phyloP scores from a whole-genome alignment of 2,113 vertebrate genomes.

The Chlamydotis undulata region DNA sequence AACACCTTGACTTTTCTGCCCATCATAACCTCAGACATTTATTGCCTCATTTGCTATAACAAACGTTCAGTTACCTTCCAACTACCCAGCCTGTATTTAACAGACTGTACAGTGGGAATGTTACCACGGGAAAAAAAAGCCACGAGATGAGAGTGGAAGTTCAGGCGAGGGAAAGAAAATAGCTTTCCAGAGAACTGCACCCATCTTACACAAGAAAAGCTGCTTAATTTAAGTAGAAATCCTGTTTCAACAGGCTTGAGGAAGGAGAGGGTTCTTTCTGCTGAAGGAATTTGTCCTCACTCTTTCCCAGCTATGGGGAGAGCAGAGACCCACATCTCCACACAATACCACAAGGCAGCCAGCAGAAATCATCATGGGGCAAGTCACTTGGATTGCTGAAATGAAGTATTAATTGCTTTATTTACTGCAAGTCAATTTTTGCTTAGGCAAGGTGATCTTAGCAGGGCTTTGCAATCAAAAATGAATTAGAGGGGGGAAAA shows the following conservation, averaged over 20 bases:
- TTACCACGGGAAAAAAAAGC: neutral
- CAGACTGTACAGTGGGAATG: neutral
- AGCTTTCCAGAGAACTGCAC: neutral
- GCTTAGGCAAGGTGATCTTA: neutral
- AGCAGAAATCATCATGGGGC: neutral
- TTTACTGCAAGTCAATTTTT: neutral
- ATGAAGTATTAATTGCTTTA: neutral
- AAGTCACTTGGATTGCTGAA: neutral
- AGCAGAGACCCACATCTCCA: neutral
- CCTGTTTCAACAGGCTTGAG: neutral
- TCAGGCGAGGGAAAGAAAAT: neutral
- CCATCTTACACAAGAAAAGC: neutral
- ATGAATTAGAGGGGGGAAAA: neutral
- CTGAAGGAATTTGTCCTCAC: neutral
- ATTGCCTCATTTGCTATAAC: slow-evolving; percentile 51
- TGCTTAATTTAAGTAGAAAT: neutral
- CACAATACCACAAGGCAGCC: neutral
- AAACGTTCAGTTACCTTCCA: neutral
- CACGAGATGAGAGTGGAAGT: neutral
- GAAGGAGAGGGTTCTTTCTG: neutral
- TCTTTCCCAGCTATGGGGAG: neutral
- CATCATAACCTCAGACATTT: slow-evolving; percentile 1
- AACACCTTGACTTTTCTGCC: slow-evolving; percentile 61
- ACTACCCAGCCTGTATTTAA: neutral
- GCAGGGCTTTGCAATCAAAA: neutral